Base-by-base conservation (phyloP, 2,113 vertebrate species). In the Phasianus colchicus region DNA sequence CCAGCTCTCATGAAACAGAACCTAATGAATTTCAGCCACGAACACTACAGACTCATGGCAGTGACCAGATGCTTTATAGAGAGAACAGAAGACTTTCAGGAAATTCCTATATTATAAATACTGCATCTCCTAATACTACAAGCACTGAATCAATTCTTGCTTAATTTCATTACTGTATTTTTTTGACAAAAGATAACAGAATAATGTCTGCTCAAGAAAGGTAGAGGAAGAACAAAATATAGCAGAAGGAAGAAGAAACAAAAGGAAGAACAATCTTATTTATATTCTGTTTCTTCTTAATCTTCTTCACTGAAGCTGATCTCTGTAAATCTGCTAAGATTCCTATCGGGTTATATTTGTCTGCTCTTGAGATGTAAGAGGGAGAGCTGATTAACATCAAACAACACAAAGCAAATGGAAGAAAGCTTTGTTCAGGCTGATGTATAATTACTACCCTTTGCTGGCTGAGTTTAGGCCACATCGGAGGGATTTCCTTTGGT, bases 311-410 rank as follows among this genome's bases (percentile, higher is more conserved):
- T 4, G 1, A 36, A 95, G 79, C 71, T 67, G 87, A 92, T 91
- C 94, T 93, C 54, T 47, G 61, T 32, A 87, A 93, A 90, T 94
- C 95, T 90, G 88, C 43, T 81, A 64, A 88, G 92, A 95, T 85
- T 86, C 80, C 84, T 92, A 71, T 73, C 61, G 4, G 96, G 94
- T 74, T 92, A 93, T 83, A 90, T 32, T n/a, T 91, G 79, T 83
- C 66, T 95, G 96, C 95, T 95, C 95, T 72, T 95, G 94, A 95
- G 90, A 93, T 61, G 92, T 89, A 93, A 86, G 89, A 76, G 77
- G 83, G 73, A 84, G 64, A 90, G 78, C 66, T 89, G 74, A 74
- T 90, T 88, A 92, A 25, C 55, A 95, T 84, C 32, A 43, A 90
- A 90, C n/a, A 22, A 83, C 60, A 91, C 70, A 90, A 86, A 95